Percentiles rank a stretch among this genome's conserved stretches.
Evolutionary conservation across 2,888 invertebrate species (phyloP).

Genomic region (Portevinia maculata): DNA sequence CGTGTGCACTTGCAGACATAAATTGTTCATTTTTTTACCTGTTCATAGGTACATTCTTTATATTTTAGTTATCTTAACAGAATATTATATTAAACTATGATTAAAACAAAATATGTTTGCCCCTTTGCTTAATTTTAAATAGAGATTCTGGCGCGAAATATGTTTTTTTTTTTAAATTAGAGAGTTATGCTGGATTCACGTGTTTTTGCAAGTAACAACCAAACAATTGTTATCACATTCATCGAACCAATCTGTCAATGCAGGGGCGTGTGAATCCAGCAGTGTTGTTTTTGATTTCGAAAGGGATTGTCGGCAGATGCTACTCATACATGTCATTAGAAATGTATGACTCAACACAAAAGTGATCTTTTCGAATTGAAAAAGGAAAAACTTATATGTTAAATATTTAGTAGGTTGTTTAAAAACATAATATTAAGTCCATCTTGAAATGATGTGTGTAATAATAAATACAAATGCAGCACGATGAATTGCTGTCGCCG

Average conservation of each 20-base stretch:
- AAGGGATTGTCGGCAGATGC: not conserved
- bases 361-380: not conserved
- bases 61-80: no score
- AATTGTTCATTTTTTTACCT: not conserved
- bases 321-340: not conserved
- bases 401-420: conserved; percentile 3
- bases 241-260: no score
- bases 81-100: no score
- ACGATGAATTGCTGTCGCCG: not conserved
- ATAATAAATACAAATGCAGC: conserved; percentile 8
- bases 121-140: not conserved
- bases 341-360: not conserved
- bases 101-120: not conserved
- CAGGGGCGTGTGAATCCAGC: no score
- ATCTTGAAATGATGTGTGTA: conserved; percentile 1
- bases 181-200: no score
- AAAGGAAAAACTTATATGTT: not conserved
- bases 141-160: no score
- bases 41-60: not conserved
- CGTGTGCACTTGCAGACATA: not conserved
- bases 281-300: no score
- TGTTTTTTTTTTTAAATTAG: no score
- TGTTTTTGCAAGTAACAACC: no score
- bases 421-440: conserved; percentile 1
- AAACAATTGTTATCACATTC: no score